Evolutionary conservation across 2,888 invertebrate genomes (phyloP), one percentile per base, ranked within the genome.

Genomic region (Latheticus oryzae): DNA sequence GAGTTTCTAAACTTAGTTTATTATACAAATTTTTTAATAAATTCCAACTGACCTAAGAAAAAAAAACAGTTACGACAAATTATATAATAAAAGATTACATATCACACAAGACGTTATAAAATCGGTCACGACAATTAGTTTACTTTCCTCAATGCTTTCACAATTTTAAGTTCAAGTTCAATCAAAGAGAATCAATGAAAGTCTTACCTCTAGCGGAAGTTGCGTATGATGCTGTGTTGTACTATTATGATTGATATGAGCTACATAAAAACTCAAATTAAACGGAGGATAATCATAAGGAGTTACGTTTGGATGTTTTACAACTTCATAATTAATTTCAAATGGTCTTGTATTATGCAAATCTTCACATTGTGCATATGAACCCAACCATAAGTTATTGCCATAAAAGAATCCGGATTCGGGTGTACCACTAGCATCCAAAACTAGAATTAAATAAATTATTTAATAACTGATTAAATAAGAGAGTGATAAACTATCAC

Each of bases 381-480:
- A 80, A 5, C 86, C 86, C 21, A 85, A 63, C 86, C 86, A 86
- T 42, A 80, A 82, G 71, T 84, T 86, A 59, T 85, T 83, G 0
- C 85, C 85, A 62, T 82, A 83, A 1, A 84, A 68, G 66, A 85
- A 85, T 1, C 84, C 84, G 0, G 82, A 67, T 1, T 76, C 78
- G 2, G 84, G 82, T 7, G 73, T 73, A 5, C 85, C 86, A 45
- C 84, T 85, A 2, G 84, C 79, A 69, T 86, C 86, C 28, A 85
- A 68, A 64, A 82, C 86, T 77, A 56, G 43, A 72, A 72, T 11
- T 1, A 15, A 17, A 17, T 2, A 8, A 7, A n/a, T n/a, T n/a
- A n/a, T n/a, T n/a, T n/a, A n/a, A n/a, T n/a, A n/a, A n/a, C n/a
- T n/a, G n/a, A n/a, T n/a, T n/a, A n/a, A n/a, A n/a, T n/a, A n/a